Evolutionary conservation across 2,113 vertebrate species (phyloP).

Genomic region (Antechinus stuartii): DNA sequence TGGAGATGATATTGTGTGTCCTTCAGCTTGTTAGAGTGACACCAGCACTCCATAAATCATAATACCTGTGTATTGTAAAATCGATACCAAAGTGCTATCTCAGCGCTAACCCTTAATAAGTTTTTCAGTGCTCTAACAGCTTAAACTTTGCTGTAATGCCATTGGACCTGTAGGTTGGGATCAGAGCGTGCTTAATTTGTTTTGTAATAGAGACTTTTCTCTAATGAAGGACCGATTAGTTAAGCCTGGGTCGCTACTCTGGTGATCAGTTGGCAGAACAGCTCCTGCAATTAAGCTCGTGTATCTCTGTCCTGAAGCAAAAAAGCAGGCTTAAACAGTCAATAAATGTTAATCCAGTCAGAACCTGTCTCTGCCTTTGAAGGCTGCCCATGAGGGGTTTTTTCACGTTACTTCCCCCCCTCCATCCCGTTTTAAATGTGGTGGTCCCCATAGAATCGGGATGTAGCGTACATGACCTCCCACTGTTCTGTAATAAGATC

Average conservation of each 20-base stretch:
- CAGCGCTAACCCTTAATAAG: constrained; percentile 98
- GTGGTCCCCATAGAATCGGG: constrained; percentile 90
- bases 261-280: constrained; percentile 98
- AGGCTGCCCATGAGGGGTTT: constrained; percentile 93
- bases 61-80: constrained; percentile 99
- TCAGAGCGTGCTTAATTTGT: constrained; percentile 99
- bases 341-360: constrained; percentile 99
- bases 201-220: constrained; percentile 99
- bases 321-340: constrained; percentile 95
- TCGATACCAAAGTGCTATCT: constrained; percentile 99
- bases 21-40: constrained; percentile 99
- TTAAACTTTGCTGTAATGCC: constrained; percentile 97
- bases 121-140: constrained; percentile 95
- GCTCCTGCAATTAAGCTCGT: constrained; percentile 94
- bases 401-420: constrained; percentile 85
- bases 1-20: constrained; percentile 99
- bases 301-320: constrained; percentile 96
- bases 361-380: constrained; percentile 96
- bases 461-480: constrained; percentile 88
- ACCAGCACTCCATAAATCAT: constrained; percentile 99
- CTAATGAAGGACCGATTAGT: constrained; percentile 99
- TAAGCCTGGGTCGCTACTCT: constrained; percentile 96
- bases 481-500: constrained; percentile 92
- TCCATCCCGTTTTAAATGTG: constrained; percentile 90
- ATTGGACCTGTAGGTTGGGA: constrained; percentile 96